Base-by-base conservation (phyloP, 37 sponge, comb jelly and placozoan genomes). In the Spongia lamella region DNA sequence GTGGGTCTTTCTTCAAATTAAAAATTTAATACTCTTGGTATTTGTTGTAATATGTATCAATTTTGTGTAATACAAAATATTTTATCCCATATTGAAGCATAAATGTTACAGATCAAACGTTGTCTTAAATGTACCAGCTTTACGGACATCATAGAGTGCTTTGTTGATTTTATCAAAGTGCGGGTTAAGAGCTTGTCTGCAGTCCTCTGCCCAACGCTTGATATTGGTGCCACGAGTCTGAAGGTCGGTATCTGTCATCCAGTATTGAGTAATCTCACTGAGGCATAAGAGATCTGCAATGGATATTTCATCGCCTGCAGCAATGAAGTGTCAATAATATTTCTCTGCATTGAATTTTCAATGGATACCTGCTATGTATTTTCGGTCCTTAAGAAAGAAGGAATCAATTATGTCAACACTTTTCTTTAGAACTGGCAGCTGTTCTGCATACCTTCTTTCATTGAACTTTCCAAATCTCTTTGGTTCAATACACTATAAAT, bases 181-280 rank as follows among this genome's bases (percentile, higher is more conserved):
- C 5, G 47, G 47, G 9, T 43, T 43, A 5, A 43, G 47, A 9
- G 9, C 47, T 43, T 43, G 5, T 13, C 47, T 43, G 47, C 68
- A 68, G 15, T 24, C 50, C 47, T 68, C 36, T 49, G 38, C 36
- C 68, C 68, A 68, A 20, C 49, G 21, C 47, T 68, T 68, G 21
- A 68, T 3, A 39, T 38, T 68, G 3, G 68, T 39, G 49, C 25
- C 37, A 47, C 21, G 24, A 38, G 36, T 49, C 40, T 68, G 49
- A 17, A 37, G 25, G 5, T 35, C 11, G 15, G 4, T 27, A 38
- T 24, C 49, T 11, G 49, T 3, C 39, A 68, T 68, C 68, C 68
- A 68, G 16, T 38, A 68, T 9, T 68, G 68, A 9, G 68, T 68
- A 3, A 68, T 13, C 68, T 68, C 68, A 24, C 68, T 24, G 49